Evolutionary conservation across 2,888 invertebrate genomes (phyloP).

Genomic region (Leptinotarsa tumamoca): DNA sequence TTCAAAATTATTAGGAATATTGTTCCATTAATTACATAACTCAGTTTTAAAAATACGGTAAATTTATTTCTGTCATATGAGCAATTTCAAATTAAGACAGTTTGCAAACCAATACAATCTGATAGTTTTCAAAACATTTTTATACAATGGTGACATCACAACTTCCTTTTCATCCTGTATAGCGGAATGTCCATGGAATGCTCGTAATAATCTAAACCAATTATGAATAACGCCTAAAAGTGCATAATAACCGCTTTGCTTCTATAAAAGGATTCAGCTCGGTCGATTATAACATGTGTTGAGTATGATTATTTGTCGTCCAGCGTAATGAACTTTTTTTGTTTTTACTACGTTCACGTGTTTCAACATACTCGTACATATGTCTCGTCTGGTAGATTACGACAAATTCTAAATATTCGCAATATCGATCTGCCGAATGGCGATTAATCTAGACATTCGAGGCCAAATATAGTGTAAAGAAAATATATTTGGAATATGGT

Average conservation of each 20-base stretch:
- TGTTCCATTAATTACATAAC: too few relatives aligned
- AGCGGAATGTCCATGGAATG: neutral
- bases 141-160: neutral
- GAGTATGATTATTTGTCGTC: slow-evolving; percentile 3
- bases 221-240: slow-evolving; percentile 12
- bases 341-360: slow-evolving; percentile 16
- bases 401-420: slow-evolving; percentile 1
- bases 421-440: neutral
- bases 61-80: too few relatives aligned
- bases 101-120: too few relatives aligned
- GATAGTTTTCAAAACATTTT: too few relatives aligned
- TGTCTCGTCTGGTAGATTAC: neutral
- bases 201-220: neutral
- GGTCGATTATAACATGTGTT: slow-evolving; percentile 5
- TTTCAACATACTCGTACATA: neutral
- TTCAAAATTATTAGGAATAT: too few relatives aligned
- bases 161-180: neutral
- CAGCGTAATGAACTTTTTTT: neutral
- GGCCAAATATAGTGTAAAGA: too few relatives aligned
- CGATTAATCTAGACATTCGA: too few relatives aligned
- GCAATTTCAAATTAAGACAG: too few relatives aligned
- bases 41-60: too few relatives aligned
- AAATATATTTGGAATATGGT: too few relatives aligned
- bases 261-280: slow-evolving; percentile 6
- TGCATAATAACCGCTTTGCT: neutral